A percentile compares a stretch with the other conserved stretches of the same genome.
These are phyloP conservation scores for Octonoba sinensis DNA, from an alignment of 2,888 invertebrate species.

Conservation along the genomic window DNA sequence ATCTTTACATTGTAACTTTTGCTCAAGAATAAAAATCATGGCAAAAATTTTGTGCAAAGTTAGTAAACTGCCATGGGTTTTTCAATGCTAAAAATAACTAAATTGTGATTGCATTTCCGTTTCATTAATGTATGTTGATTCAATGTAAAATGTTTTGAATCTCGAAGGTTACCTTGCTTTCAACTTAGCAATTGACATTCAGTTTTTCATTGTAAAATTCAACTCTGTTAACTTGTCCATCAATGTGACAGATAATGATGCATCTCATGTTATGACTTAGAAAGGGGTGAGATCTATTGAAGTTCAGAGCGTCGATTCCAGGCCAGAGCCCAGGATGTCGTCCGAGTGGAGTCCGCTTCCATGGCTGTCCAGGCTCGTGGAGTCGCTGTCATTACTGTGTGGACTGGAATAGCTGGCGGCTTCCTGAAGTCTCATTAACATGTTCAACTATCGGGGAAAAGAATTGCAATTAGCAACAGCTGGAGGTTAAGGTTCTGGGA, in stretches of 20 bases:
- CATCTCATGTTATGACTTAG: slow-evolving; percentile 43
- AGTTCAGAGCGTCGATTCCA: slow-evolving; percentile 60
- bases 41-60: no score
- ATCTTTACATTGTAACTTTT: no score
- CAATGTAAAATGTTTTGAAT: no score
- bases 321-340: slow-evolving; percentile 54
- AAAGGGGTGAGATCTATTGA: slow-evolving; percentile 5
- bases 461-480: no score
- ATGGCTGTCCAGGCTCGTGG: slow-evolving; percentile 70
- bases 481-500: no score
- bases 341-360: slow-evolving; percentile 59
- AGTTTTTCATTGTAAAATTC: not conserved
- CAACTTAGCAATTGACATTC: no score
- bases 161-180: no score
- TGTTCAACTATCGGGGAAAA: slow-evolving; percentile 79
- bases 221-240: slow-evolving; percentile 14
- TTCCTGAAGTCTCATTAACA: slow-evolving; percentile 95
- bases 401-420: slow-evolving; percentile 79
- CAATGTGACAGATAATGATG: slow-evolving; percentile 50
- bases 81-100: no score
- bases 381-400: slow-evolving; percentile 91
- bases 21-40: no score
- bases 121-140: no score
- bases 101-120: no score
- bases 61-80: no score